Conservation (phyloP, 2,888 invertebrate species). For the Toxonevra muliebris region DNA sequence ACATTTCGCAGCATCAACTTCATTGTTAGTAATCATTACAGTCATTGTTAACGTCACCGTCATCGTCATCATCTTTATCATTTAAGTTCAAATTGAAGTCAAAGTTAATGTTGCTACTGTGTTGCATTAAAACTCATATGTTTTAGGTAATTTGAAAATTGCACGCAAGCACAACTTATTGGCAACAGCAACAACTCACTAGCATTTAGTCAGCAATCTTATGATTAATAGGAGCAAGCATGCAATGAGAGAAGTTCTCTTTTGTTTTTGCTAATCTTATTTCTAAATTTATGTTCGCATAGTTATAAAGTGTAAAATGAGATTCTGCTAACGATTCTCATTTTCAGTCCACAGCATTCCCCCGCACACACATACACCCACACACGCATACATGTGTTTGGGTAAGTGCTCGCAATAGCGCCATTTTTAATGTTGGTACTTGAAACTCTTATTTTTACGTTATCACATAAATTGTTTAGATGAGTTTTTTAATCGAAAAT, state of each 20-base stretch:
- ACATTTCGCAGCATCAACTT: conserved; percentile 4
- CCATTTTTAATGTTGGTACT: conserved; percentile 54
- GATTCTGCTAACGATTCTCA: conserved; percentile 18
- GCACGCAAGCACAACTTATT: conserved; percentile 5
- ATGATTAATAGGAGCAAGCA: neutral
- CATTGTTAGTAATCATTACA: neutral
- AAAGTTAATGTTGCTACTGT: neutral
- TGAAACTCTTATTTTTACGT: conserved; percentile 61
- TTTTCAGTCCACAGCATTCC: conserved; percentile 1
- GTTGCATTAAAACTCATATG: conserved; percentile 18
- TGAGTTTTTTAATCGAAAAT: conserved; percentile 53
- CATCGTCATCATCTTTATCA: conserved; percentile 2
- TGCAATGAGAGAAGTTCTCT: neutral
- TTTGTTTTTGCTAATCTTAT: conserved; percentile 40
- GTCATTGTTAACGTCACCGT: neutral
- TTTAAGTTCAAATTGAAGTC: neutral
- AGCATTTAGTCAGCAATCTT: neutral
- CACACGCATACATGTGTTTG: conserved; percentile 8
- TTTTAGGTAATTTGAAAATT: neutral
- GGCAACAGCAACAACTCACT: neutral
- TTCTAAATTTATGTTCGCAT: conserved; percentile 59
- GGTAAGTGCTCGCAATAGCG: conserved; percentile 31
- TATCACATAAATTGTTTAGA: conserved; percentile 62
- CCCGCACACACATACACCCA: neutral
- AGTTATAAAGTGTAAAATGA: conserved; percentile 58